Percentiles rank a stretch among this genome's conserved stretches.
phyloP scores from a whole-genome alignment of 2,888 invertebrate genomes.

The Syrista parreyssii region DNA sequence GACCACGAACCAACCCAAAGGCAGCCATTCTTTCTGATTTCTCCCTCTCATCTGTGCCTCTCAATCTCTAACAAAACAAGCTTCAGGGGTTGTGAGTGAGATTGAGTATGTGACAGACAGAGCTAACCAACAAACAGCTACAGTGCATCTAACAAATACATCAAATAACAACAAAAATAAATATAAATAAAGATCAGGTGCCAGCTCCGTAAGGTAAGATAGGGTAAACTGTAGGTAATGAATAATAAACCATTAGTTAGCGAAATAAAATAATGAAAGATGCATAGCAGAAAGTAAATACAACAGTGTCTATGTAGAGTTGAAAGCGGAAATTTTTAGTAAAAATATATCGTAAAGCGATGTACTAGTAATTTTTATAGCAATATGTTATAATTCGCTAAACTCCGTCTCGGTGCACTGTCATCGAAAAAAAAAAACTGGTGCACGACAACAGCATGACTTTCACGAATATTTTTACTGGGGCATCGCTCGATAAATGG shows the following conservation, averaged over 20 bases:
- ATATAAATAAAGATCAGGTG: slow-evolving; percentile 61
- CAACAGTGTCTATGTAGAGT: slow-evolving; percentile 32
- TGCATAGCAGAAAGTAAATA: slow-evolving; percentile 41
- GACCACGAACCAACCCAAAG: slow-evolving; percentile 65
- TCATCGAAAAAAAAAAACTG: background rate
- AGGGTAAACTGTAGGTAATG: slow-evolving; percentile 42
- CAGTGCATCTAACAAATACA: slow-evolving; percentile 67
- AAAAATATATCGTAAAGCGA: slow-evolving; percentile 18
- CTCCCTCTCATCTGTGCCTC: slow-evolving; percentile 59
- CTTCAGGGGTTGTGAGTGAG: slow-evolving; percentile 63
- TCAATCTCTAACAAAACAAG: slow-evolving; percentile 65
- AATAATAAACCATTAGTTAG: slow-evolving; percentile 42
- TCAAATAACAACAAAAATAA: slow-evolving; percentile 65
- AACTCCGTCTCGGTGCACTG: background rate
- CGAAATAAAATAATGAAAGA: slow-evolving; percentile 37
- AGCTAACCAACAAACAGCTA: slow-evolving; percentile 67
- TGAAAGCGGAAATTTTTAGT: slow-evolving; percentile 40
- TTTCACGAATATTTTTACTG: background rate
- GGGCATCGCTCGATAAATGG: background rate
- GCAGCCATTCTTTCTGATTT: slow-evolving; percentile 61
- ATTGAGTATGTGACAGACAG: slow-evolving; percentile 64
- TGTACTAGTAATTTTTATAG: background rate
- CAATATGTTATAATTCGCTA: background rate
- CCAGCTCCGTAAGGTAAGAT: slow-evolving; percentile 49
- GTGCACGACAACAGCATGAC: background rate